phyloP scores from a whole-genome alignment of 2,888 invertebrate species.

The Eristalinus aeneus region DNA sequence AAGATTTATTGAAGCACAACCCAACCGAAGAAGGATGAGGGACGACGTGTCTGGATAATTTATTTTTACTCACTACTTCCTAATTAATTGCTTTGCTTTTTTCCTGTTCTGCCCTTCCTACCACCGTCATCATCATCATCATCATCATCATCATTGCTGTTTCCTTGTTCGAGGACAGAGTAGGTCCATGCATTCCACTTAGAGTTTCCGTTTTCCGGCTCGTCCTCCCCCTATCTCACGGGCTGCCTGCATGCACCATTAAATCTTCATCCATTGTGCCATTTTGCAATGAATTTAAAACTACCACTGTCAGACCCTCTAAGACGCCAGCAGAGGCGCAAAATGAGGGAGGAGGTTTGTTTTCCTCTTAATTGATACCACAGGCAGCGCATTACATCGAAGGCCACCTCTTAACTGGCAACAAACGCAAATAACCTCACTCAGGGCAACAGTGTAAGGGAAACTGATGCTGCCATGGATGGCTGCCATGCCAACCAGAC shows the following conservation, averaged over 20 bases:
- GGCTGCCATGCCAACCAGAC: conserved; percentile 4
- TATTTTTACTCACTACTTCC: conserved; percentile 54
- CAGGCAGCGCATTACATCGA: conserved; percentile 51
- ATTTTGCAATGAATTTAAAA: conserved; percentile 11
- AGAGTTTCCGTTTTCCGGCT: conserved; percentile 33
- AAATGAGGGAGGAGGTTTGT: neutral
- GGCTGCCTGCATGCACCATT: conserved; percentile 46
- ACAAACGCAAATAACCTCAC: conserved; percentile 6
- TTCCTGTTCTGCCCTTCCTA: neutral
- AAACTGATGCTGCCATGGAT: conserved; percentile 9
- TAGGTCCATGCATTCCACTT: conserved; percentile 34
- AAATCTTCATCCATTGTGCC: conserved; percentile 19
- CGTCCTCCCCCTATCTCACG: neutral
- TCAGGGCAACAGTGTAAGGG: neutral
- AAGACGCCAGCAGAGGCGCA: neutral
- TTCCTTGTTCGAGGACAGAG: neutral
- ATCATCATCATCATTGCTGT: neutral
- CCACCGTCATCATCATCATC: neutral
- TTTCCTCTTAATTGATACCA: conserved; percentile 56
- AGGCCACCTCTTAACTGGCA: neutral
- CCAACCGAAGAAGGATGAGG: neutral
- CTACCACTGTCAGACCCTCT: conserved; percentile 24
- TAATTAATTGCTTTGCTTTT: conserved; percentile 49
- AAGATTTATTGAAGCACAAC: conserved; percentile 37
- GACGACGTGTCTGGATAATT: conserved; percentile 39